Conservation (phyloP, 2,888 invertebrate species). For the Nemotelus nigrinus region DNA sequence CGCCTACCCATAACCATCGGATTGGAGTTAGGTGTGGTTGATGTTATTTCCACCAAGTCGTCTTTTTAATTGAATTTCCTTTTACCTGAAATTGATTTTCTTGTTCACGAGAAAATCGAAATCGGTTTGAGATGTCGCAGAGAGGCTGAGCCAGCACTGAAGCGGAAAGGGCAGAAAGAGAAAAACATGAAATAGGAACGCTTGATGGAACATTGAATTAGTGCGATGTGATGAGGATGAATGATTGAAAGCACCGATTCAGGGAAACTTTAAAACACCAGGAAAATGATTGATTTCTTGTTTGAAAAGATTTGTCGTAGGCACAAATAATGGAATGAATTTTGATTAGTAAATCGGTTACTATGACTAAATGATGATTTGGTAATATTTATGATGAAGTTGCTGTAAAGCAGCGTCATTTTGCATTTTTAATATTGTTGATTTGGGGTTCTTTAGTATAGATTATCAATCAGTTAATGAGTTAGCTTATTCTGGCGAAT, state of each 20-base stretch:
- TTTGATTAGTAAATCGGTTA: too few species aligned
- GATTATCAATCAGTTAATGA: too few species aligned
- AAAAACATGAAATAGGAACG: slow-evolving; percentile 33
- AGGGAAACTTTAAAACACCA: neutral
- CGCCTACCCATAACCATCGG: neutral
- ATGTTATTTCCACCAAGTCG: slow-evolving; percentile 36
- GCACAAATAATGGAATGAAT: too few species aligned
- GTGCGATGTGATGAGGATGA: slow-evolving; percentile 4
- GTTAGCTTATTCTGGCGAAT: too few species aligned
- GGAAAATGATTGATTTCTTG: neutral
- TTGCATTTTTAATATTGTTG: too few species aligned
- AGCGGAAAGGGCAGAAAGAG: neutral
- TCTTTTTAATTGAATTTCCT: slow-evolving; percentile 44
- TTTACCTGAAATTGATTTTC: slow-evolving; percentile 43
- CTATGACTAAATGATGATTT: too few species aligned
- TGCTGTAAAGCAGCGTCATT: too few species aligned
- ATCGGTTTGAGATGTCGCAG: slow-evolving; percentile 13
- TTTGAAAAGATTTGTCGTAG: neutral
- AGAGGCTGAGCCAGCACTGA: neutral
- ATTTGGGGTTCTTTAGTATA: too few species aligned
- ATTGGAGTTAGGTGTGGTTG: slow-evolving; percentile 1
- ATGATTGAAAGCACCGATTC: neutral
- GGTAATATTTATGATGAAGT: too few species aligned
- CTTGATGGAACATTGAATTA: slow-evolving; percentile 2
- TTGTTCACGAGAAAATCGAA: slow-evolving; percentile 34